Evolutionary conservation across 2,797 vertebrate species (phyloP), one percentile per base, ranked within the genome.

Genomic region (Pitangus sulphuratus): DNA sequence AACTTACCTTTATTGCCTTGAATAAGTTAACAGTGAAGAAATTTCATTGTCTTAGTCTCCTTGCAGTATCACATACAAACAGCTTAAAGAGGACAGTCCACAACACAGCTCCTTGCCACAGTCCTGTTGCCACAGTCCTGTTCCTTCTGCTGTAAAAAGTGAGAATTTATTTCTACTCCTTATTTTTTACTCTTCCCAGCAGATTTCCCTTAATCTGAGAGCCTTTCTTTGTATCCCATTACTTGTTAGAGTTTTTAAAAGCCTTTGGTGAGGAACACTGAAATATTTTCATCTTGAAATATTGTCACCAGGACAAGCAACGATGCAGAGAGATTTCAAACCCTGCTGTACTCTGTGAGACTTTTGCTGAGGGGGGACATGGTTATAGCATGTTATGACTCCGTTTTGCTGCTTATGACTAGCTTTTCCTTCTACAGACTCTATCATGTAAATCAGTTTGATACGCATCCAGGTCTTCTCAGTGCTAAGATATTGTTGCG

Each of bases 361-460:
- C 8, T 37, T 78, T 24, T 89, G 8, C 7, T 40, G 13, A 60
- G 22, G 3, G 6, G 4, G 4, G 2, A 22, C 7, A 7, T 39
- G 24, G 8, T 3, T 91, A 25, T 28, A 71, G 15, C 7, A 53
- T 30, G 14, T 30, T 16, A 61, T 47, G 8, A 30, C 11, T 48
- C 0, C 1, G 2, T 84, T 74, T 47, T 44, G 2, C 7, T 45
- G 28, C 4, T 70, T 74, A 16, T 39, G 15, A 39, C 11, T 45
- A n/a, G 1, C 4, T 69, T 84, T 66, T 47, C 15, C 84, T 89
- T 53, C 33, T 39, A 8, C 28, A 51, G 8, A 71, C 9, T 22
- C 2, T 60, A 51, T 12, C 1, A 40, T 0, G 1, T 33, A 48
- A 68, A 68, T 12, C 4, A 58, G 3, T 17, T 12, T 66, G 20